phyloP scores from a whole-genome alignment of 2,113 vertebrate genomes.

The Rhadina sibilatrix region DNA sequence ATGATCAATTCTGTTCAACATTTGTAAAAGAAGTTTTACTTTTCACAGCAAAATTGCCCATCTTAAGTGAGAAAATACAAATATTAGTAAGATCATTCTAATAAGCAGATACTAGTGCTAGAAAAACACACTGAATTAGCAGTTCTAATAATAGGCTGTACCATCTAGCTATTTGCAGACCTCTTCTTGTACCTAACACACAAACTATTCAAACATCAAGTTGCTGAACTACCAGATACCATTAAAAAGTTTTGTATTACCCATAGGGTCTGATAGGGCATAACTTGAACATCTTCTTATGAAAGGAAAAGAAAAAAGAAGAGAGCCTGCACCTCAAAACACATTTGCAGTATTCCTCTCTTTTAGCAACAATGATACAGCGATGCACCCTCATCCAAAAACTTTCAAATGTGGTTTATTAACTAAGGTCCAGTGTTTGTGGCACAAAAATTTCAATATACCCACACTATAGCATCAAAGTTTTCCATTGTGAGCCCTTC shows the following conservation, averaged over 20 bases:
- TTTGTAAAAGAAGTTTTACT: neutral
- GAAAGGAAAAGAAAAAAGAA: neutral
- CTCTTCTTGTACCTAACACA: neutral
- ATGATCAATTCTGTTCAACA: neutral
- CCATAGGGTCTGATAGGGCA: neutral
- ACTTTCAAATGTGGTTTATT: neutral
- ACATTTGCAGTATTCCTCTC: neutral
- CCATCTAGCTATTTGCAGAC: neutral
- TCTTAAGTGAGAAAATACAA: neutral
- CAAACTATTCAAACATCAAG: neutral
- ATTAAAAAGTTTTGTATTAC: neutral
- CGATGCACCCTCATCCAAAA: neutral
- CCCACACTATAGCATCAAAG: neutral
- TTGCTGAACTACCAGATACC: neutral
- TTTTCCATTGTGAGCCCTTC: neutral
- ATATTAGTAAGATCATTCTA: neutral
- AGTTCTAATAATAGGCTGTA: neutral
- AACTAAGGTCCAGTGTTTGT: neutral
- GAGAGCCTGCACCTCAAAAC: neutral
- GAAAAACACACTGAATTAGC: neutral
- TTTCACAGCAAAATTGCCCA: neutral
- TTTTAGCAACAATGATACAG: neutral
- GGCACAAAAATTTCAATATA: neutral
- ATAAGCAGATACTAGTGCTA: neutral
- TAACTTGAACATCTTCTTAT: neutral